Percentiles rank a stretch among this genome's conserved stretches.
Evolutionary conservation across 2,797 vertebrate species (phyloP).

Genomic region (Oryzias dopingdopingensis): DNA sequence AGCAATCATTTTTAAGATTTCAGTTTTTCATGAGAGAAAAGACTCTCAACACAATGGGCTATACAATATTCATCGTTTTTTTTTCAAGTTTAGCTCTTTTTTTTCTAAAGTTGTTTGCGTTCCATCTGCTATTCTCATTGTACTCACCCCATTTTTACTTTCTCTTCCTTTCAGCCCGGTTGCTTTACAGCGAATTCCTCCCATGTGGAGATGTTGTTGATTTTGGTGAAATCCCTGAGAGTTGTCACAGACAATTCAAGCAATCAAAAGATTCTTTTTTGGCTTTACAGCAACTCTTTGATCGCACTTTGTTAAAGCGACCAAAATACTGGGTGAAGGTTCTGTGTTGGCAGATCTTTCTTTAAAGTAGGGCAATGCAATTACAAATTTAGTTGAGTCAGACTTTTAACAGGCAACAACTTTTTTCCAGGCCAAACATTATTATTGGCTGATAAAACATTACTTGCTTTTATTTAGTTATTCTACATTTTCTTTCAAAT

Average conservation of each 20-base stretch:
- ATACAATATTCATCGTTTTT: constrained; percentile 64
- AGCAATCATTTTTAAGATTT: constrained; percentile 67
- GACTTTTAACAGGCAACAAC: no score
- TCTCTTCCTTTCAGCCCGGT: constrained; percentile 15
- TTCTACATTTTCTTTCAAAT: no score
- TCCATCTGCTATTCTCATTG: constrained; percentile 36
- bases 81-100: constrained; percentile 50
- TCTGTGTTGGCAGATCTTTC: constrained; percentile 46
- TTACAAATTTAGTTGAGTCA: no score
- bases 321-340: constrained; percentile 52
- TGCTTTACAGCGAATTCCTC: constrained; percentile 30
- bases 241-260: constrained; percentile 56
- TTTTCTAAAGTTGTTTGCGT: constrained; percentile 57
- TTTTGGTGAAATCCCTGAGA: constrained; percentile 56
- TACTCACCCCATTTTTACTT: neutral
- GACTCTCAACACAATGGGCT: constrained; percentile 41
- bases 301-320: constrained; percentile 63
- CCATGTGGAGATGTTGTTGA: constrained; percentile 52
- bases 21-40: constrained; percentile 63
- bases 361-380: no score
- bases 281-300: constrained; percentile 58
- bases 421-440: no score
- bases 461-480: no score
- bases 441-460: no score
- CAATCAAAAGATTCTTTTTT: constrained; percentile 55